Base-by-base conservation (phyloP, 2,797 vertebrate genomes). In the Phoebastria nigripes region DNA sequence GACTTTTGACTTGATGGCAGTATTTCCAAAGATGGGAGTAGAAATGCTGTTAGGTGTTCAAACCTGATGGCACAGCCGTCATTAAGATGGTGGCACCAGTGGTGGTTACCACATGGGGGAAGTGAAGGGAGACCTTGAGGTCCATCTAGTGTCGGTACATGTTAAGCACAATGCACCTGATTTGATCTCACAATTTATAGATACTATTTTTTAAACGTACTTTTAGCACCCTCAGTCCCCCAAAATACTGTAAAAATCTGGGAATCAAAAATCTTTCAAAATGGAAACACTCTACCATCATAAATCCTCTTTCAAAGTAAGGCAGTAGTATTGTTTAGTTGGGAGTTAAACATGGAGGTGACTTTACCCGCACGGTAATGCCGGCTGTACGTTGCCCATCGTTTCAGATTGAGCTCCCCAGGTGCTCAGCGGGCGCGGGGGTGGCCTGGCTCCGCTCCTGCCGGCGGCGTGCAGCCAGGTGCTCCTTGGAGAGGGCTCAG, bases 91-190 rank as follows among this genome's bases (percentile, higher is more conserved):
- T 51, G 65, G 28, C 82, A n/a, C 56, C 59, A 6, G 35, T 10
- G 41, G 44, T 24, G 15, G 35, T 31, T 14, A 24, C 31, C 1
- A 0, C 3, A 0, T 0, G 1, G 14, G 31, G 46, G 24, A 8
- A 19, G 9, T 3, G 63, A 42, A n/a, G 42, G 77, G 83, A 72
- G 44, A n/a, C 65, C 55, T 77, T n/a, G 77, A 70, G 77, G 61
- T 70, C 77, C 84, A 35, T 15, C 77, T 31, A 15, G 69, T 19
- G 33, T 56, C 15, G 3, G 59, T 20, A 56, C 31, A 3, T 1
- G 0, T 18, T 76, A 37, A n/a, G 58, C 49, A 47, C 35, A 12
- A 16, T 4, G 69, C 59, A 12, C 29, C 59, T 41, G 29, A 7
- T 19, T 70, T 26, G 31, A 65, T 24, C 44, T 42, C 71, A 9